Conservation (phyloP, 2,113 vertebrate genomes). For the Notechis scutatus region DNA sequence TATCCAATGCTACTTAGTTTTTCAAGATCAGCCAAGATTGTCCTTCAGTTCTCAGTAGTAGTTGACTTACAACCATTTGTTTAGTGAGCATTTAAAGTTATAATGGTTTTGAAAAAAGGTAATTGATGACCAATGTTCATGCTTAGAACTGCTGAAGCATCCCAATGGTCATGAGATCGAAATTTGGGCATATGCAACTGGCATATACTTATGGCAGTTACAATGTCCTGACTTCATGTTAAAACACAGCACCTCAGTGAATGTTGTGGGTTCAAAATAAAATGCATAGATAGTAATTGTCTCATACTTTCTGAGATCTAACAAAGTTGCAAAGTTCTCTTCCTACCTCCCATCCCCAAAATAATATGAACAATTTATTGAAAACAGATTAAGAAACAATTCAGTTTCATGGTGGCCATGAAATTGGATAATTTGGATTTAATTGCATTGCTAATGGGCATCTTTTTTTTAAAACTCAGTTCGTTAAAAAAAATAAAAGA, state of each 20-base stretch:
- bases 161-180: no score
- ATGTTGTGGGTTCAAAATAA: background rate
- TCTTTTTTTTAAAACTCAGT: constrained; percentile 50
- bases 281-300: background rate
- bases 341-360: constrained; percentile 33
- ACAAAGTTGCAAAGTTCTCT: constrained; percentile 40
- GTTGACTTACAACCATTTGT: no score
- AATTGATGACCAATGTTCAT: no score
- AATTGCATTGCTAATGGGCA: constrained; percentile 52
- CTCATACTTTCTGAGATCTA: constrained; percentile 40
- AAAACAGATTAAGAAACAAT: constrained; percentile 66
- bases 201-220: background rate
- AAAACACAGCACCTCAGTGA: background rate
- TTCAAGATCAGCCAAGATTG: no score
- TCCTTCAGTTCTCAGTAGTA: no score
- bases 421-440: constrained; percentile 69
- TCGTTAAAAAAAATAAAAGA: constrained; percentile 16
- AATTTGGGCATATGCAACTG: no score
- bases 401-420: constrained; percentile 54
- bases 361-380: constrained; percentile 65
- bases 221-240: background rate
- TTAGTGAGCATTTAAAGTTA: no score
- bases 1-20: no score
- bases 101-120: no score
- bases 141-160: no score